Percentiles rank a stretch among this genome's conserved stretches.
Evolutionary conservation across 2,888 invertebrate genomes (phyloP).

Genomic region (Drosophila eohydei): DNA sequence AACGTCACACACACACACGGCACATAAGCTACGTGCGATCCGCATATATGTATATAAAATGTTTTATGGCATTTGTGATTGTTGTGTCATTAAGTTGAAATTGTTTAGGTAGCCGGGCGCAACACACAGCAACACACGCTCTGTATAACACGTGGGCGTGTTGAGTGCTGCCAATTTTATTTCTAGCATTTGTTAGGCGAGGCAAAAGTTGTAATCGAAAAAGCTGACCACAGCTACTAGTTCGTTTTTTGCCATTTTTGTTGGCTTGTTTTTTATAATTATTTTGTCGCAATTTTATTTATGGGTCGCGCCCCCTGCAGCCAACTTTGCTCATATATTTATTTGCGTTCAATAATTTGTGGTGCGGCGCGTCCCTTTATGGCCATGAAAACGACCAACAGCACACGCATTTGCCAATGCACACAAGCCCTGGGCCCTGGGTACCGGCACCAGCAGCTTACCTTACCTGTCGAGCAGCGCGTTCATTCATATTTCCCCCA

Average conservation of each 20-base stretch:
- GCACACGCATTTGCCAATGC: conserved; percentile 38
- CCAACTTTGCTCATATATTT: conserved; percentile 54
- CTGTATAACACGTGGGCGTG: conserved; percentile 50
- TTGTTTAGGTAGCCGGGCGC: conserved; percentile 70
- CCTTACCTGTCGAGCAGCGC: conserved; percentile 55
- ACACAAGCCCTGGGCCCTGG: conserved; percentile 20
- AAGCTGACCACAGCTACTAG: conserved; percentile 49
- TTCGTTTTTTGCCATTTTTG: conserved; percentile 16
- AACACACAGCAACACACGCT: conserved; percentile 22
- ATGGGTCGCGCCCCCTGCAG: conserved; percentile 45
- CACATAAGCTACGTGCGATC: conserved; percentile 27
- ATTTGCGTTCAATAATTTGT: conserved; percentile 79
- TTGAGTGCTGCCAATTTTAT: conserved; percentile 65
- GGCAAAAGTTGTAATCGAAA: conserved; percentile 79
- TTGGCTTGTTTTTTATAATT: conserved; percentile 57
- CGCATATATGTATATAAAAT: conserved; percentile 55
- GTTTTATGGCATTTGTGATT: conserved; percentile 80
- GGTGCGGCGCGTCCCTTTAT: conserved; percentile 66
- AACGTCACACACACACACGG: background rate
- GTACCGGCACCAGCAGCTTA: conserved; percentile 34
- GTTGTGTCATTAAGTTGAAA: conserved; percentile 82
- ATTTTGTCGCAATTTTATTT: conserved; percentile 74
- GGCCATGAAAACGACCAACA: conserved; percentile 67
- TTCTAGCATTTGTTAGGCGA: conserved; percentile 48
- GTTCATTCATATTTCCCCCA: conserved; percentile 76